Conservation (phyloP, 1,140 invertebrate species). For the Araneus ventricosus region DNA sequence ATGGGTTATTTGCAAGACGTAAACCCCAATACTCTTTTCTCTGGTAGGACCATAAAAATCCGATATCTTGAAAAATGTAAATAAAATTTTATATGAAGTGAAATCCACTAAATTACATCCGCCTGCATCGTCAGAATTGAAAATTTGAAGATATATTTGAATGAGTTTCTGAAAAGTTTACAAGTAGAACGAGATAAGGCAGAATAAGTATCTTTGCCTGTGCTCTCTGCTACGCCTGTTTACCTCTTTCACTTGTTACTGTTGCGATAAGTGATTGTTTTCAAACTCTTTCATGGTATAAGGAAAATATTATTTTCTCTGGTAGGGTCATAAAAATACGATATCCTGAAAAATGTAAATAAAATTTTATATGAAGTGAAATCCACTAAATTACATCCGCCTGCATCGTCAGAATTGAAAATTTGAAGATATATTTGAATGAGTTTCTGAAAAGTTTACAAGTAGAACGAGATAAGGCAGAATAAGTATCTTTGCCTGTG, state of each 20-base stretch:
- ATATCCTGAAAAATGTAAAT: too few relatives aligned
- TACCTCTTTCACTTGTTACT: neutral
- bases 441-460: too few relatives aligned
- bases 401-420: too few relatives aligned
- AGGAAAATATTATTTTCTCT: too few relatives aligned
- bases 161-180: too few relatives aligned
- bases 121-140: neutral
- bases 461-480: too few relatives aligned
- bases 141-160: neutral
- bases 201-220: neutral
- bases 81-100: neutral
- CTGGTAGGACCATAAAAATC: neutral
- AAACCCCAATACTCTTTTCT: neutral
- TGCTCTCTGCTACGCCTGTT: neutral
- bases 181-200: too few relatives aligned
- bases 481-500: too few relatives aligned
- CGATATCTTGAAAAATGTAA: neutral
- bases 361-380: too few relatives aligned
- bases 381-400: too few relatives aligned
- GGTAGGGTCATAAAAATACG: too few relatives aligned
- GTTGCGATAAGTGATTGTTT: neutral
- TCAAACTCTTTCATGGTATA: neutral
- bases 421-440: too few relatives aligned
- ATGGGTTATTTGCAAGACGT: slow-evolving; percentile 5
- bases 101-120: neutral